phyloP scores from a whole-genome alignment of 2,888 invertebrate species.

The Mayetiola destructor region DNA sequence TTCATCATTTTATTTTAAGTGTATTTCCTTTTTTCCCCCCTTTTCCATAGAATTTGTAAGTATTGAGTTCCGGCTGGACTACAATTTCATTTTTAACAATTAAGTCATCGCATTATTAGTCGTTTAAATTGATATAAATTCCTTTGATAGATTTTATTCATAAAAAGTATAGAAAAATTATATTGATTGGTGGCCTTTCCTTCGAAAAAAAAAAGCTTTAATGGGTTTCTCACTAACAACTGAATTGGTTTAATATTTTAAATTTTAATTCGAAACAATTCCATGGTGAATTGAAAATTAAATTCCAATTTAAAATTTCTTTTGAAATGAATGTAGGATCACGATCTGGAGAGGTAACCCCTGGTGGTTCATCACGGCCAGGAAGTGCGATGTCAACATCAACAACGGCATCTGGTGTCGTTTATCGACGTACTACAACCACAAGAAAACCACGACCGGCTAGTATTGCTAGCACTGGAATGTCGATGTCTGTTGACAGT shows the following conservation, averaged over 20 bases:
- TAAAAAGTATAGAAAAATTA: neutral
- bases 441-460: conserved; percentile 61
- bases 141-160: too few species aligned
- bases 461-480: conserved; percentile 71
- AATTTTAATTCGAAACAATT: neutral
- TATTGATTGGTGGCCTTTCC: neutral
- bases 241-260: too few species aligned
- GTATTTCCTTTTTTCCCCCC: too few species aligned
- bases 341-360: conserved; percentile 61
- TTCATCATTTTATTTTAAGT: too few species aligned
- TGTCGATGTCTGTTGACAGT: conserved; percentile 3
- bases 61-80: too few species aligned
- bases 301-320: neutral
- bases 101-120: too few species aligned
- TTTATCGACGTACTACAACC: conserved; percentile 45
- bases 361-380: conserved; percentile 58
- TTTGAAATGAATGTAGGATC: conserved; percentile 37
- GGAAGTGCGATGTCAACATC: conserved; percentile 74
- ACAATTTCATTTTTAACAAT: too few species aligned
- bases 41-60: too few species aligned
- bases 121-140: too few species aligned
- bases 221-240: too few species aligned
- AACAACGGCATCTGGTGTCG: conserved; percentile 43
- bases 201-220: too few species aligned
- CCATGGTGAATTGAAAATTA: too few species aligned